A percentile compares a stretch with the other conserved stretches of the same genome.
Conservation (phyloP, 2,888 invertebrate genomes). For the Drosophila gaucha region DNA sequence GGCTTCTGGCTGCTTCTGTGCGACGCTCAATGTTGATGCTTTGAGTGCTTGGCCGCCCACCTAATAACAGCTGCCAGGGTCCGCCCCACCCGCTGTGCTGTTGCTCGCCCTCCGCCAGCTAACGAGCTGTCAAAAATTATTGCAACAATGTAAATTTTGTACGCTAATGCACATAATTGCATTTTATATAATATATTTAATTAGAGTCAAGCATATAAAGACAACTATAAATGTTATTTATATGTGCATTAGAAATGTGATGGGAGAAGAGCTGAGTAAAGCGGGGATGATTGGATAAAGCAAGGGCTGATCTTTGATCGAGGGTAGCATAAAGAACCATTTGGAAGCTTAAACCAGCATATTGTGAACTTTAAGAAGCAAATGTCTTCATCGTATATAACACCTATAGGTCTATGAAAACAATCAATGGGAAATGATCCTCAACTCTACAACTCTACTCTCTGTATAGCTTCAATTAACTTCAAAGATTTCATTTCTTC, state of each 20-base stretch:
- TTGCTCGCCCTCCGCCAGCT: constrained; percentile 20
- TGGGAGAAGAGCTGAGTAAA: background rate
- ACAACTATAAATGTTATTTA: background rate
- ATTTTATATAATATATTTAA: constrained; percentile 36
- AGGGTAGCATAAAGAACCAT: no score
- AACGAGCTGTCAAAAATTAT: constrained; percentile 60
- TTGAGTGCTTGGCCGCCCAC: constrained; percentile 11
- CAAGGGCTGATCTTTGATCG: background rate
- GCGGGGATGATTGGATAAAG: background rate
- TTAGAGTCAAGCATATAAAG: constrained; percentile 12
- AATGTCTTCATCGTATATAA: no score
- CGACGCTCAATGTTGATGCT: constrained; percentile 49
- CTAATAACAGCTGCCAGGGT: constrained; percentile 4
- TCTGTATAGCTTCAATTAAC: no score
- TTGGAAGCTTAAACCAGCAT: no score
- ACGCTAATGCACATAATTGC: constrained; percentile 52
- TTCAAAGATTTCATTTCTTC: background rate
- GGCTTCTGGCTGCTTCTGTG: constrained; percentile 1
- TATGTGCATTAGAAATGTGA: background rate
- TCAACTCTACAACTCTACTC: no score
- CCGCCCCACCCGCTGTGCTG: constrained; percentile 8
- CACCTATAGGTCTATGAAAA: no score
- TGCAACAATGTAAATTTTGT: constrained; percentile 56
- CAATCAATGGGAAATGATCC: no score
- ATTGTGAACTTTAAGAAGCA: no score